Conservation (phyloP, 2,797 vertebrate species). For the Pseudocheirus occidentalis region DNA sequence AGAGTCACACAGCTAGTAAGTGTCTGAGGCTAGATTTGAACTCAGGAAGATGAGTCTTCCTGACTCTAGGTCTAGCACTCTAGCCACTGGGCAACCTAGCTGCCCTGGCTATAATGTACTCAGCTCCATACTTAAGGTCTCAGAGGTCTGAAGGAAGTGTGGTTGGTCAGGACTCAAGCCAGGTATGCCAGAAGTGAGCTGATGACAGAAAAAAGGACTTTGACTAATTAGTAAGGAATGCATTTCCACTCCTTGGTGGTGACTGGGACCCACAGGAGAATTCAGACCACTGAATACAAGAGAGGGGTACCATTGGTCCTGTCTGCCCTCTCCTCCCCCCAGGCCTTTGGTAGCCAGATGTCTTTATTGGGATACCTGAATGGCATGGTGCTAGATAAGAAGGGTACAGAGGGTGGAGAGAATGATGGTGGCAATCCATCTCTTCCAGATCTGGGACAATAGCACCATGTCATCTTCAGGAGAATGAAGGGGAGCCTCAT, state of each 20-base stretch:
- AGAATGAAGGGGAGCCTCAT: background rate
- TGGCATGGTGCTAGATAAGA: background rate
- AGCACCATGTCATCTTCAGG: background rate
- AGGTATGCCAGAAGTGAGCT: background rate
- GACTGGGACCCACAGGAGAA: background rate
- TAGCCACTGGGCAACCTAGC: background rate
- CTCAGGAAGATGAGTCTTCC: background rate
- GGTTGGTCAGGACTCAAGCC: background rate
- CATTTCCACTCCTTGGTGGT: background rate
- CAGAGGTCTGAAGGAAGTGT: background rate
- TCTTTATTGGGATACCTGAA: background rate
- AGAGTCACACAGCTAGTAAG: background rate
- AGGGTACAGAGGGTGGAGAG: background rate
- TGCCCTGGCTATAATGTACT: background rate
- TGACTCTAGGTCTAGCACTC: background rate
- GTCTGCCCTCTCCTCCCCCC: background rate
- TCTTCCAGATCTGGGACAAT: background rate
- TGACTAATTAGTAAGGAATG: constrained; percentile 24
- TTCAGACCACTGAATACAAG: background rate
- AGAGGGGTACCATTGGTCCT: background rate
- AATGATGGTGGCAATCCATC: background rate
- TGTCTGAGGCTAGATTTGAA: background rate
- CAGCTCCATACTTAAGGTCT: background rate
- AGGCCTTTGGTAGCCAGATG: background rate
- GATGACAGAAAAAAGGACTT: background rate